Base-by-base conservation (phyloP, 2,888 invertebrate species). In the Drosophila limbata region DNA sequence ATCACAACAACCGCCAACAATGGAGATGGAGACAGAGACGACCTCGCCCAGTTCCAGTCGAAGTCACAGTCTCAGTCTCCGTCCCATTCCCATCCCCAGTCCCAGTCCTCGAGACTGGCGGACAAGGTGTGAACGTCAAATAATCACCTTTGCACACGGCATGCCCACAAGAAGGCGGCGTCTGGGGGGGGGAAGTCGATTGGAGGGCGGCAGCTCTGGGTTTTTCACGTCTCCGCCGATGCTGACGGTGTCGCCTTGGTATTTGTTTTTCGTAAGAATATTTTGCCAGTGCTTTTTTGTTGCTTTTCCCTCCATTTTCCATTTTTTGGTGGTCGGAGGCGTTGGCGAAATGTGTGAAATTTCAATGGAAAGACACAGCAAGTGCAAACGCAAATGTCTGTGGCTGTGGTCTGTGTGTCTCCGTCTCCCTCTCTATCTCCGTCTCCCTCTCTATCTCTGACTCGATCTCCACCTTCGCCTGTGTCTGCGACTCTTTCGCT, bases 61-160 rank as follows among this genome's bases (percentile, higher is more conserved):
- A 39, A 57, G 21, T 44, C 40, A 33, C 39, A 64, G 60, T 28
- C 48, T 3, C 61, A 35, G 42, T 39, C 37, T 6, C 52, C 45
- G 37, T 47, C 39, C 3, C 25, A 50, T 10, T 45, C 42, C 15
- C 39, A 63, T 52, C 21, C 47, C 4, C 61, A 31, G 1, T 31
- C 63, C 39, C 56, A 59, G 47, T 69, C 64, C 74, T 62, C 56
- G 31, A 40, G 45, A 53, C 73, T 64, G 71, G 50, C 64, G 81
- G 75, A 85, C 84, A 82, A 85, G 84, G 87, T 85, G 87, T 84
- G 87, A 87, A 85, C 83, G 81, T 87, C 87, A 87, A 85, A 85
- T 87, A 87, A 87, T 85, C 84, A 83, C 84, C 82, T 81, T 68
- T 57, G 74, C 76, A 72, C 87, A 81, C 81, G 84, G 77, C 77